Base-by-base conservation (phyloP, 2,888 invertebrate species). In the Phaedon cochleariae region DNA sequence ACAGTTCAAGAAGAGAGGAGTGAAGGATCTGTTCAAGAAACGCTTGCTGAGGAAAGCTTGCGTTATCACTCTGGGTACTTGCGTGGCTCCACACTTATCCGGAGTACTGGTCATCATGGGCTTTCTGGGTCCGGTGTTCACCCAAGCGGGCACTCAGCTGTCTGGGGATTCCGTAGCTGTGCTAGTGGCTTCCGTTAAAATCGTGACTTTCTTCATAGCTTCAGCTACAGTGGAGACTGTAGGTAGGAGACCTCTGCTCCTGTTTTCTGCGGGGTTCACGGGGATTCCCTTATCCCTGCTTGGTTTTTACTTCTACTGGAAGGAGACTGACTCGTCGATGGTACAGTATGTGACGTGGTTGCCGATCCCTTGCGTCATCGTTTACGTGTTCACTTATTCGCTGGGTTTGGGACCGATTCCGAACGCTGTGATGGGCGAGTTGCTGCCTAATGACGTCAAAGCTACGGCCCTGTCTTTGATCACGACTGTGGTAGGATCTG, bases 371-470 rank as follows among this genome's bases (percentile, higher is more conserved):
- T 88, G 91, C 0, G 82, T 93, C 51, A 86, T 93, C 0, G 72
- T 90, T 15, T 93, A 90, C 84, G 90, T 92, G 66, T 83, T 89
- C 59, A 87, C 89, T 0, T 94, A 92, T 83, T 90, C 92, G 67
- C 1, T 76, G 84, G 88, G 89, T 0, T 87, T 91, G 59, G 93
- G 95, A 2, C 90, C 92, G 0, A 80, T 93, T 37, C 91, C 92
- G 0, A 93, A 93, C 92, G 90, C 92, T 0, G 88, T 94, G 29
- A 88, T 93, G 86, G 90, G 91, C 0, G 94, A 94, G 81, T 87
- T 94, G 82, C 90, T 95, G 81, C 89, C 95, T 20, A 84, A 89
- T 0, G 90, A 92, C 71, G 90, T 92, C 1, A 92, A 92, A 82
- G 88, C 91, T 1, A 0, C 84, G 87, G 29, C 92, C 91, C 0